Base-by-base conservation (phyloP, 2,797 vertebrate genomes). In the Characodon lateralis region DNA sequence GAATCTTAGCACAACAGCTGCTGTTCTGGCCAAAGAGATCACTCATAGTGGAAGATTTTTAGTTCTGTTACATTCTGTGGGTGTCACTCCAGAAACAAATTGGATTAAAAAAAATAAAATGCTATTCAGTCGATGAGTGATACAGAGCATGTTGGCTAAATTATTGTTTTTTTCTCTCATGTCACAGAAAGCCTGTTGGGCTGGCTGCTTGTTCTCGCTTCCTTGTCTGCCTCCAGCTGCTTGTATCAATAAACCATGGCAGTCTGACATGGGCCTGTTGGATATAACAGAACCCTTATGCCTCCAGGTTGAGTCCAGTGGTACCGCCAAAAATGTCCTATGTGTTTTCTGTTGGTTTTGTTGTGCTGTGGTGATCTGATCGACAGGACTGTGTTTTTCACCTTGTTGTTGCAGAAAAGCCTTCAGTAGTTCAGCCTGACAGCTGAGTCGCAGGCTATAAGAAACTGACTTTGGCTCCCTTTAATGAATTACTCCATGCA, bases 231-330 rank as follows among this genome's bases (percentile, higher is more conserved):
- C 82, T 31, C 73, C 5, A 51, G 81, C 71, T 56, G 51, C 59
- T 75, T 72, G 53, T 66, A 77, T 81, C 80, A 80, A 77, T 73
- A 79, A 80, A 63, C 72, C 50, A 6, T 2, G 61, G 61, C 61
- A 0, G 65, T 58, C 56, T 89, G 70, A 41, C 79, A 83, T 1
- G 4, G 51, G 68, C 70, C 35, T 39, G 66, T 8, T 69, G n/a
- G 83, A 68, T 46, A 53, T 77, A 84, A 53, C 79, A 50, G 26
- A 83, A 83, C 73, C 76, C 75, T 8, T 58, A 41, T 66, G 58
- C 74, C 75, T 80, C 59, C n/a, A 35, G 83, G 73, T 55, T 46
- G 0, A 66, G 0, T 63, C 16, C 71, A 35, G 20, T 72, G 12
- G 66, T 5, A 0, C 28, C 16, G 26, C 59, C 61, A 1, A 35